Conservation (phyloP, 64 coral and sea anemone species). For the Acropora tenuis region DNA sequence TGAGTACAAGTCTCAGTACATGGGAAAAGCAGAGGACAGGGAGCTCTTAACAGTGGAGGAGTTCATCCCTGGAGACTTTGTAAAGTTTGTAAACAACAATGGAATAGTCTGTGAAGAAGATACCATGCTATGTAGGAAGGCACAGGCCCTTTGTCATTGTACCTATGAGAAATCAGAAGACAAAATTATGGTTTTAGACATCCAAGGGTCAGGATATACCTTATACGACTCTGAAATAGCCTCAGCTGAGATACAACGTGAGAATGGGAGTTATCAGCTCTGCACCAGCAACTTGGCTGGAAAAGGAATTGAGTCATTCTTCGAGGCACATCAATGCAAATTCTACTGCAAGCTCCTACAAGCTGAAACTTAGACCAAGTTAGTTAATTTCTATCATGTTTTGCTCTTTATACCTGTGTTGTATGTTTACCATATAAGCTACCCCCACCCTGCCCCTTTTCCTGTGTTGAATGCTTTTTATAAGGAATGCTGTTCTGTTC, state of each 20-base stretch:
- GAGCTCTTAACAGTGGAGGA: conserved; percentile 33
- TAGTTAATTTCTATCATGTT: not conserved
- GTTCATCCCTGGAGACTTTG: conserved; percentile 33
- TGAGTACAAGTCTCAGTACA: conserved; percentile 21
- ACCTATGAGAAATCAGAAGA: conserved; percentile 37
- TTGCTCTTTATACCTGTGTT: too few species aligned
- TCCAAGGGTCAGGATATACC: conserved; percentile 40
- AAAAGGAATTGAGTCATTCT: conserved; percentile 42
- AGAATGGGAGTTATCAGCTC: conserved; percentile 28
- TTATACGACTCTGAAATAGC: conserved; percentile 48
- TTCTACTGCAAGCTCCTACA: conserved; percentile 12
- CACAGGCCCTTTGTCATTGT: conserved; percentile 52
- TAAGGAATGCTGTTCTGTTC: too few species aligned
- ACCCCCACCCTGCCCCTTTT: too few species aligned
- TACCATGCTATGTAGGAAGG: conserved; percentile 21
- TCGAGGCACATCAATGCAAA: conserved; percentile 37
- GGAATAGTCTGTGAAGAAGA: conserved; percentile 54
- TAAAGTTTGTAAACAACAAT: conserved; percentile 57
- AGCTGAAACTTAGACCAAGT: conserved; percentile 17
- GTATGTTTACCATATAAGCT: too few species aligned
- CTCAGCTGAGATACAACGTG: conserved; percentile 8
- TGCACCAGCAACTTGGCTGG: conserved; percentile 30
- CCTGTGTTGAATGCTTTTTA: too few species aligned
- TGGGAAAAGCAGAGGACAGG: conserved; percentile 45
- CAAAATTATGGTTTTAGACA: conserved; percentile 46